phyloP scores from a whole-genome alignment of 2,113 vertebrate species.

The Agelaius phoeniceus region DNA sequence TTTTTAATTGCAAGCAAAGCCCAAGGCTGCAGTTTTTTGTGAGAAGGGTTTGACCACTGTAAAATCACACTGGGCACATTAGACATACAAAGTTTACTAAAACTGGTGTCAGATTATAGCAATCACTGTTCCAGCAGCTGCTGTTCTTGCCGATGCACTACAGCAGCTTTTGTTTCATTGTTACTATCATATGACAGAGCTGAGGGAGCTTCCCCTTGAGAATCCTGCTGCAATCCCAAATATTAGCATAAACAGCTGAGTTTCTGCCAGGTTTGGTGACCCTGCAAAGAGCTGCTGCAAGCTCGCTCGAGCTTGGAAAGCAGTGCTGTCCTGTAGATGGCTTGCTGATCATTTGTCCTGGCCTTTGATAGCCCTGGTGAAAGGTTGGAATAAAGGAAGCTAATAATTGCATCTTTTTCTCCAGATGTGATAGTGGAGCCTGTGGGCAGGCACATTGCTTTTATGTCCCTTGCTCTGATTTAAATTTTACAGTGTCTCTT shows the following conservation, averaged over 20 bases:
- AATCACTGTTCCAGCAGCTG: neutral
- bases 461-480: neutral
- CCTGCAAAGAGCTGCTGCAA: neutral
- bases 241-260: conserved; percentile 6
- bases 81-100: neutral
- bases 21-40: neutral
- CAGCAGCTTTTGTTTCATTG: neutral
- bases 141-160: neutral
- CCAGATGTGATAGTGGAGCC: neutral
- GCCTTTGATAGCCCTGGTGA: neutral
- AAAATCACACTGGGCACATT: conserved; percentile 1
- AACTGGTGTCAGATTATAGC: conserved; percentile 22
- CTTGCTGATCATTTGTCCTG: neutral
- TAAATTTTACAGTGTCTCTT: neutral
- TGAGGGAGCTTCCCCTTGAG: neutral
- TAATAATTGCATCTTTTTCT: neutral
- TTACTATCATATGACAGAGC: neutral
- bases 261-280: conserved; percentile 8
- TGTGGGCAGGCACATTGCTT: neutral
- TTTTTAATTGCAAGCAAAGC: neutral
- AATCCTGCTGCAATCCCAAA: neutral
- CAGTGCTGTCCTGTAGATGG: neutral
- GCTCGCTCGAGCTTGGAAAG: neutral
- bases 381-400: neutral
- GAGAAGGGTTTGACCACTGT: neutral